Base-by-base conservation (phyloP, 1,140 invertebrate species). In the Drosophila sp. region DNA sequence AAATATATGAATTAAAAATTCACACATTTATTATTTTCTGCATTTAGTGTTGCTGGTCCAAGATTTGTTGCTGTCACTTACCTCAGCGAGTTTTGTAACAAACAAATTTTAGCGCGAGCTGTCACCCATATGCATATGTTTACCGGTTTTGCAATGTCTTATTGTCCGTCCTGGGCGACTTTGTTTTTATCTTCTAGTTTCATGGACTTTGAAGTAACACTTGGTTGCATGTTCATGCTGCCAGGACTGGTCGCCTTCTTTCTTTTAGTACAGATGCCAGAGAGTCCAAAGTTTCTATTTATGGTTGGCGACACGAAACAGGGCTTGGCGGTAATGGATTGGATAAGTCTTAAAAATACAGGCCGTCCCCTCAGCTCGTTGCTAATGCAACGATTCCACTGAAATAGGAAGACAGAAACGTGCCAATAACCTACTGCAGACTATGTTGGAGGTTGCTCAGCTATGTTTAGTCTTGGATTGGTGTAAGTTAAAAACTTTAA, bases 81-180 rank as follows among this genome's bases (percentile, higher is more conserved):
- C 7, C 66, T 86, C 0, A 80, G 81, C 40, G 81, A 86, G 34
- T 86, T 86, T 48, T 86, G 81, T 25, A 77, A 71, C 14, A 73
- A 69, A 16, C 41, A 69, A 43, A 80, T 86, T 18, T 32, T 86
- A 40, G 50, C 67, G 4, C 77, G 81, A 1, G 13, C 41, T 4
- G 38, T 86, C 0, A 80, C 81, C 1, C 70, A 86, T 34, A 62
- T 86, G 81, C 86, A 78, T 32, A 86, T 86, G 81, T 86, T 86
- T 11, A 78, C 66, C 1, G 81, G 81, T 0, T 78, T 86, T 27
- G 81, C 70, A 7, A 86, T 86, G 81, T 40, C 86, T 38, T 86
- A 75, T 32, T 62, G 65, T 9, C 81, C 81, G 0, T 59, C 67
- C 0, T 63, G 48, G 70, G 78, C 62, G 1, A 72, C 59, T 0